Conservation (phyloP, 2,888 invertebrate genomes). For the Temnothorax unifasciatus region DNA sequence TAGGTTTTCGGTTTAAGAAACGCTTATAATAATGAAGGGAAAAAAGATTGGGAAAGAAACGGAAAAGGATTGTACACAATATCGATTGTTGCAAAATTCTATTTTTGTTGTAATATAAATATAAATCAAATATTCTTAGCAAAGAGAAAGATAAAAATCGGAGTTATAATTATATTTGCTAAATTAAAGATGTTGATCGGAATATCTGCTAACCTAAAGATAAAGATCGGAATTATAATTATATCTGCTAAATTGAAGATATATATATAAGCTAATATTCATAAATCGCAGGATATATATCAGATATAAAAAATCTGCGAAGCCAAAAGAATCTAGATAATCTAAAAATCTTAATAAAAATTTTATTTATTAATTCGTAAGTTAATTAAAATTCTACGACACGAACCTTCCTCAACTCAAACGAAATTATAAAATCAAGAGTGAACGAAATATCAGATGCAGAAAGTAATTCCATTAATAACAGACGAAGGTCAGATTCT, state of each 20-base stretch:
- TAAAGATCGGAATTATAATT: background rate
- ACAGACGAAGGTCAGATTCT: background rate
- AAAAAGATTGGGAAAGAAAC: background rate
- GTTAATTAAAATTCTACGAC: background rate
- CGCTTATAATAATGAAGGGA: background rate
- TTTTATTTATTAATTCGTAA: background rate
- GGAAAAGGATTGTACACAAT: background rate
- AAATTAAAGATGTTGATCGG: too few species aligned
- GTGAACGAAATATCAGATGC: background rate
- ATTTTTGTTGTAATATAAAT: background rate
- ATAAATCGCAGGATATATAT: background rate
- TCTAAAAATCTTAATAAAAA: background rate
- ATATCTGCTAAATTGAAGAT: background rate
- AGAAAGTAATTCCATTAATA: slow-evolving; percentile 5
- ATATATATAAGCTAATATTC: background rate
- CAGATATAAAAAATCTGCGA: background rate
- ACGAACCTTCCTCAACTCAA: background rate
- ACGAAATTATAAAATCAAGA: background rate
- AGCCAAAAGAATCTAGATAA: background rate
- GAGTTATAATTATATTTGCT: background rate
- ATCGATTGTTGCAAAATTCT: background rate
- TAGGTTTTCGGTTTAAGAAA: background rate
- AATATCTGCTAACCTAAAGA: too few species aligned
- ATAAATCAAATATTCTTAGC: background rate
- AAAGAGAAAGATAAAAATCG: background rate